phyloP scores from a whole-genome alignment of 2,888 invertebrate species.

The Chalcis sispes region DNA sequence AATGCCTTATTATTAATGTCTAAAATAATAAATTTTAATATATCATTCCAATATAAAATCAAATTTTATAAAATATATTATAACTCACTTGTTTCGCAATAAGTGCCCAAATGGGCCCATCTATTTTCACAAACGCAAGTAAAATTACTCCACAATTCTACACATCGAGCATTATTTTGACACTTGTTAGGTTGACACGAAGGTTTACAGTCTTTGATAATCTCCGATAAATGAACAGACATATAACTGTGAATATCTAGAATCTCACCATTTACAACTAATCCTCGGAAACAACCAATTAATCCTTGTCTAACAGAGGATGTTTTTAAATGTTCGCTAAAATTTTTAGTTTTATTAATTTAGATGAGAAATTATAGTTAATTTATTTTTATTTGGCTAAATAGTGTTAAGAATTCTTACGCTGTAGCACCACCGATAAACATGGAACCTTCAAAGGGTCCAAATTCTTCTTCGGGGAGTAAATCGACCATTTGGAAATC shows the following conservation, averaged over 20 bases:
- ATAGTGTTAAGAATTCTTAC: constrained; percentile 78
- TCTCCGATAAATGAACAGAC: constrained; percentile 93
- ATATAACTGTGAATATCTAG: constrained; percentile 94
- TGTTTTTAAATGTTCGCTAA: constrained; percentile 88
- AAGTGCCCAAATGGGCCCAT: constrained; percentile 93
- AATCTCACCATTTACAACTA: constrained; percentile 94
- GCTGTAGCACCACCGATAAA: constrained; percentile 95
- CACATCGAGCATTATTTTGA: constrained; percentile 92
- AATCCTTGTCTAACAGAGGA: constrained; percentile 91
- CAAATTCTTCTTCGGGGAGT: constrained; percentile 90
- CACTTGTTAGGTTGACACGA: constrained; percentile 97
- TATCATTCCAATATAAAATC: not conserved
- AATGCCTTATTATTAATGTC: constrained; percentile 94
- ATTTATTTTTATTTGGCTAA: constrained; percentile 22
- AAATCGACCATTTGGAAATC: constrained; percentile 92
- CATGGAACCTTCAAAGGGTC: constrained; percentile 95
- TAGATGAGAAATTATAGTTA: not conserved
- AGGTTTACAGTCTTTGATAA: constrained; percentile 94
- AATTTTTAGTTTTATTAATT: not conserved
- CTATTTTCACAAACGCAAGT: constrained; percentile 94
- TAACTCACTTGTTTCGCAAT: constrained; percentile 92
- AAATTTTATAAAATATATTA: not conserved
- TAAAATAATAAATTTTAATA: constrained; percentile 71
- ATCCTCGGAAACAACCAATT: constrained; percentile 94
- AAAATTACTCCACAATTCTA: constrained; percentile 94